Conservation (phyloP, 2,888 invertebrate genomes). For the Caenorhabditis auriculariae region DNA sequence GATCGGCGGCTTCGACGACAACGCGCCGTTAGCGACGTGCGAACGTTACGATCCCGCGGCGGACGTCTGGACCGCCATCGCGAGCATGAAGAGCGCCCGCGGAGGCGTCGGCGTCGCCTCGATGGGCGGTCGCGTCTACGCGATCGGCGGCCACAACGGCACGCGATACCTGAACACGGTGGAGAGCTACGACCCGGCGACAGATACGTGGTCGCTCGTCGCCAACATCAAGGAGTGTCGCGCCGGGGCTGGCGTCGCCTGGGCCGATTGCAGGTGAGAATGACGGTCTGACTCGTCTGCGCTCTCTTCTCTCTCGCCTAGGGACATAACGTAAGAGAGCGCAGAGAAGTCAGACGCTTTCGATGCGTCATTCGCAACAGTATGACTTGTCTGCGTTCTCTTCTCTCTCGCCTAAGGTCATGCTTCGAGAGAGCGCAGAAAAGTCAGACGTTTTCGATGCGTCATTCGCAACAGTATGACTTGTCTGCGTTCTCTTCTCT, state of each 20-base stretch:
- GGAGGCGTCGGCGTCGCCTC: slow-evolving; percentile 64
- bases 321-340: too few species aligned
- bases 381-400: too few species aligned
- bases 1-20: slow-evolving; percentile 67
- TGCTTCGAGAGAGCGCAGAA: too few species aligned
- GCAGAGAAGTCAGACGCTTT: too few species aligned
- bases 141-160: slow-evolving; percentile 64
- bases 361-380: too few species aligned
- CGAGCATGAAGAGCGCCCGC: slow-evolving; percentile 53
- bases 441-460: too few species aligned
- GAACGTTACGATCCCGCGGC: slow-evolving; percentile 66
- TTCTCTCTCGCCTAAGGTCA: too few species aligned
- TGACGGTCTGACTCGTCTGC: too few species aligned
- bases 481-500: too few species aligned
- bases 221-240: slow-evolving; percentile 64
- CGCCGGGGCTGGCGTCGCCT: slow-evolving; percentile 56
- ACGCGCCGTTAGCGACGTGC: slow-evolving; percentile 64
- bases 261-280: slow-evolving; percentile 40
- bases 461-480: too few species aligned
- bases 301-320: too few species aligned
- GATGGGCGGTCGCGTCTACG: slow-evolving; percentile 63
- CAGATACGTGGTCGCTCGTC: slow-evolving; percentile 63
- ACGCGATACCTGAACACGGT: slow-evolving; percentile 54
- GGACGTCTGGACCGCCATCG: slow-evolving; percentile 62
- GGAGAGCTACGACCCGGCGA: slow-evolving; percentile 56